Evolutionary conservation across 2,888 invertebrate genomes (phyloP), one percentile per base, ranked within the genome.

Genomic region (Stenodema calcarata): DNA sequence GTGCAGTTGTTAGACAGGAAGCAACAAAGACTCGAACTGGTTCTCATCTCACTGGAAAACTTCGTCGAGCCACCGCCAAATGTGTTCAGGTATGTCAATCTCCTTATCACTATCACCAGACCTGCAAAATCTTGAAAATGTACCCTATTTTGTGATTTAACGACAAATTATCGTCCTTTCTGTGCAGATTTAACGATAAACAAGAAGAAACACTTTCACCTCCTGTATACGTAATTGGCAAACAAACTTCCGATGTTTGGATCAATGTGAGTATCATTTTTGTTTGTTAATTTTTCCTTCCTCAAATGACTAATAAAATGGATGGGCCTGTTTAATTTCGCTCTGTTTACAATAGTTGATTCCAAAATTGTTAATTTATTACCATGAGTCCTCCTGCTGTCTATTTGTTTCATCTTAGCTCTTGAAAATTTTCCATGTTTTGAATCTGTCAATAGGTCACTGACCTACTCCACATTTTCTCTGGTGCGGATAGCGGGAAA

Each of bases 1-100:
- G 95, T 96, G 14, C 97, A 98, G 90, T 92, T 98, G n/a, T 91
- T 99, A 90, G 96, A 98, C 90, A 92, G 99, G 0, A 94, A 94
- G 88, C 99, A 99, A 91, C 96, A 96, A 90, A 93, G 95, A 18
- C 92, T 98, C 87, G 97, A 97, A 90, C 91, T 99, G 89, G 94
- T 96, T 35, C 92, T 98, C 28, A 93, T 98, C 86, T 97, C 97
- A 0, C 90, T 97, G 83, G 94, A 94, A 84, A 95, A 95, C 92
- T 97, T 98, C 90, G 93, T 92, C 78, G 93, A 93, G 89, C 93
- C 93, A 86, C 92, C 89, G 12, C 89, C 89, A 12, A 89, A 89
- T 85, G 88, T 90, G 70, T 90, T 89, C 75, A 70, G 84, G 84
- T 84, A 62, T 1, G 42, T 69, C 4, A 2, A 14, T 23, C 27